Evolutionary conservation across 2,113 vertebrate genomes (phyloP).

Genomic region (Pseudolaguvia tuberculata): DNA sequence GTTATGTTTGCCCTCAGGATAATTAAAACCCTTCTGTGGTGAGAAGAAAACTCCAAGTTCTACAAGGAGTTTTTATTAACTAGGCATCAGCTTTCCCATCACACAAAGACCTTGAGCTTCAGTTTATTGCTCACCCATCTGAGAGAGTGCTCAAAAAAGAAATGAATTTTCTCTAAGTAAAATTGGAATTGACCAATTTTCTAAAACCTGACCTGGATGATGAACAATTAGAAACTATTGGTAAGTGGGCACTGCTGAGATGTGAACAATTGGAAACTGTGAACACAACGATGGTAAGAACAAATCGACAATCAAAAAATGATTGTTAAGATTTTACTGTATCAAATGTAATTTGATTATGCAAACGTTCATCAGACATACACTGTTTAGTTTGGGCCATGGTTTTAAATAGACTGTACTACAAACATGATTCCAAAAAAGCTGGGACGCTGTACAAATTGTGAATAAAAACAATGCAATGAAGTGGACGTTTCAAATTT

Average conservation of each 20-base stretch:
- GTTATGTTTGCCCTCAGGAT: neutral
- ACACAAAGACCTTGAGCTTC: slow-evolving; percentile 3
- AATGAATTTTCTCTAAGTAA: slow-evolving; percentile 18
- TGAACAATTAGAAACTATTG: slow-evolving; percentile 6
- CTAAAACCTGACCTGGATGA: neutral
- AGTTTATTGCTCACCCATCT: slow-evolving; percentile 25
- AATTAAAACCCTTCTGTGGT: slow-evolving; percentile 12
- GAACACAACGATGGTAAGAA: too few relatives aligned
- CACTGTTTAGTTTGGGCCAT: too few relatives aligned
- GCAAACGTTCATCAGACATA: too few relatives aligned
- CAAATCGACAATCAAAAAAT: too few relatives aligned
- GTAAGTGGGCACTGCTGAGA: slow-evolving; percentile 5
- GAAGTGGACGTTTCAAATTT: too few relatives aligned
- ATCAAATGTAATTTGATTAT: too few relatives aligned
- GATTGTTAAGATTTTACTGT: too few relatives aligned
- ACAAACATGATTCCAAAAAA: too few relatives aligned
- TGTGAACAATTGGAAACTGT: neutral
- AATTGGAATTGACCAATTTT: slow-evolving; percentile 25
- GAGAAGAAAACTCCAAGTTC: slow-evolving; percentile 25
- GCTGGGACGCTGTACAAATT: too few relatives aligned
- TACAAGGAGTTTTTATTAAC: slow-evolving; percentile 25
- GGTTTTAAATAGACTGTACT: too few relatives aligned
- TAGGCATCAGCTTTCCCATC: slow-evolving; percentile 25
- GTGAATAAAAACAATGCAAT: too few relatives aligned
- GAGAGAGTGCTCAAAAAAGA: neutral